phyloP scores from a whole-genome alignment of 2,888 invertebrate species.

The Xanthia togata region DNA sequence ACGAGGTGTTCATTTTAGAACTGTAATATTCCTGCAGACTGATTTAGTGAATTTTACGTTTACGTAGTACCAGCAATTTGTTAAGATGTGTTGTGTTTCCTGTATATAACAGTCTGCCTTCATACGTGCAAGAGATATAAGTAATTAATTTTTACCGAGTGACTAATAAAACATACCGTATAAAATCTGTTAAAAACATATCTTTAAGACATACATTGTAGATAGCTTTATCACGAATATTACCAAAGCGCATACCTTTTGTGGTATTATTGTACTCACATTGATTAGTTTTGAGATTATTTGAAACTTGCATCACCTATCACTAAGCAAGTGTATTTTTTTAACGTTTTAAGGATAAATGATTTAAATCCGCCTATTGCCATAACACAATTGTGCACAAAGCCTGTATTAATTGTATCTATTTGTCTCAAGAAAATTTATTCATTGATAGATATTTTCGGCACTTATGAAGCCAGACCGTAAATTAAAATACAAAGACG shows the following conservation, averaged over 20 bases:
- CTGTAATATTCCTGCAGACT: constrained; percentile 59
- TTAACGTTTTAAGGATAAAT: constrained; percentile 9
- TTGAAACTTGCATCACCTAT: constrained; percentile 7
- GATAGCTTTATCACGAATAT: constrained; percentile 10
- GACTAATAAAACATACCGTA: background rate
- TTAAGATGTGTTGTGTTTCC: constrained; percentile 13
- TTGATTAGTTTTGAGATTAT: constrained; percentile 15
- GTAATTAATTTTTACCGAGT: background rate
- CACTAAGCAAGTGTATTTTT: background rate
- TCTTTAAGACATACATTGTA: background rate
- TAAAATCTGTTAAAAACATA: constrained; percentile 2
- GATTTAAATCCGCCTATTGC: background rate
- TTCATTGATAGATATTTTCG: background rate
- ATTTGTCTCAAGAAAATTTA: background rate
- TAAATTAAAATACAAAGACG: constrained; percentile 35
- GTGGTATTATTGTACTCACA: constrained; percentile 7
- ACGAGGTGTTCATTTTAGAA: constrained; percentile 36
- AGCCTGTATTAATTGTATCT: background rate
- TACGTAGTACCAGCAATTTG: constrained; percentile 22
- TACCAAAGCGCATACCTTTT: background rate
- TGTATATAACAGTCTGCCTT: constrained; percentile 30
- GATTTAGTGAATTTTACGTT: constrained; percentile 56
- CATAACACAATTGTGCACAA: background rate
- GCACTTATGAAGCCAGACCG: constrained; percentile 39
- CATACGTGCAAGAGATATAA: constrained; percentile 9